Evolutionary conservation across 1,140 invertebrate genomes (phyloP), one percentile per base, ranked within the genome.

Genomic region (Anastrepha ludens): DNA sequence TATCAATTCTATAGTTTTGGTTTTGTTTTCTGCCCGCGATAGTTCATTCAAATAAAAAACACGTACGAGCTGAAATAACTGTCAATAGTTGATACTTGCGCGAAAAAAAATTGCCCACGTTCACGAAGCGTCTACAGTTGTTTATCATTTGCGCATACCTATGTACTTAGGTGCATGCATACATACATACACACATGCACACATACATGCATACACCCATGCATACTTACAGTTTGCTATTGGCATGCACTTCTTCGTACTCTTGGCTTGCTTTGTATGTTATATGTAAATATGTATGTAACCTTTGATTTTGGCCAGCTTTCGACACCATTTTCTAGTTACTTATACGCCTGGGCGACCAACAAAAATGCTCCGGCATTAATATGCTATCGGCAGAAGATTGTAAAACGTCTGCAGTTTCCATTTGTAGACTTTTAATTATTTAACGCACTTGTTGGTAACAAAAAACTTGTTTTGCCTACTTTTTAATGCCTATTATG

Each of bases 51-150:
- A 55, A 81, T 81, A 7, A 55, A 58, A 55, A 81, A 13, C 74
- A 81, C 74, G 74, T 81, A 50, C 47, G 74, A 0, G 3, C 20
- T 81, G 29, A 81, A 81, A 81, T 81, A 81, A 81, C 74, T 81
- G 74, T 81, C 17, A 29, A 81, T 81, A 81, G 13, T 9, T 44
- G 41, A 62, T 81, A n/a, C 11, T 74, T 15, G 70, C 17, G 0
- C 20, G 47, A 15, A 74, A 74, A 44, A 6, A 47, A 47, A 17
- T 74, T 41, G 29, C 39, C 70, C 70, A 47, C 70, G 44, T 74
- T 50, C 44, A 41, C 70, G 70, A 74, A 74, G n/a, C 41, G 41
- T 74, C 70, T 74, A 74, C 9, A 74, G 3, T n/a, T 8, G 1
- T 9, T 41, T 74, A 29, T 39, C 70, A 50, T 17, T 70, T 44